Percentiles rank a stretch among this genome's conserved stretches.
phyloP scores from a whole-genome alignment of 2,113 vertebrate species.

The Mormoops blainvillei region DNA sequence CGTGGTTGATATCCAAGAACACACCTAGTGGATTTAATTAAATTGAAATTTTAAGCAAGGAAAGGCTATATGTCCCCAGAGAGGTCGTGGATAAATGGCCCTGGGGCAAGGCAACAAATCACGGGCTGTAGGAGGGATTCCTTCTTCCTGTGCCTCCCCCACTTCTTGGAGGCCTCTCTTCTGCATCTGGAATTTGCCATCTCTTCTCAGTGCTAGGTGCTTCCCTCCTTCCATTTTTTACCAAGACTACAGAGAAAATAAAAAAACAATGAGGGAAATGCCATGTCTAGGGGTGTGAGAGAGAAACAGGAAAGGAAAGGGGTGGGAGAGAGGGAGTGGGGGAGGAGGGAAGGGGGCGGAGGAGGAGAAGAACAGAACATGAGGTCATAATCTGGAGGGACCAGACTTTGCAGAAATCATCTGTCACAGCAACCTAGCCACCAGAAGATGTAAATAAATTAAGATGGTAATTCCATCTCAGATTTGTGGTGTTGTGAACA shows the following conservation, averaged over 20 bases:
- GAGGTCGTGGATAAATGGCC: conserved; percentile 35
- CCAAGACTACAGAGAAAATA: conserved; percentile 35
- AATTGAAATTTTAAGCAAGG: conserved; percentile 65
- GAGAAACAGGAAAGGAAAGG: neutral
- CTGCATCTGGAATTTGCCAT: neutral
- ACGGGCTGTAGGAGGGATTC: neutral
- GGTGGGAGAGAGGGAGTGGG: neutral
- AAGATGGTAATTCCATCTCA: conserved; percentile 60
- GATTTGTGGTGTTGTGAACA: conserved; percentile 35
- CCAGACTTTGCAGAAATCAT: conserved; percentile 46
- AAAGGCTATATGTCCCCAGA: conserved; percentile 63
- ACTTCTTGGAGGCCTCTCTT: neutral
- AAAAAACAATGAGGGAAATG: neutral
- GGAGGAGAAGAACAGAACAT: neutral
- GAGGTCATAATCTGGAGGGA: conserved; percentile 39
- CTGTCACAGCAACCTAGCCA: conserved; percentile 23
- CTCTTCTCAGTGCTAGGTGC: neutral
- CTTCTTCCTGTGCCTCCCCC: neutral
- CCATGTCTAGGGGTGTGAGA: neutral
- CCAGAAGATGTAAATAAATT: conserved; percentile 61
- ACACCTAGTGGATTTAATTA: conserved; percentile 67
- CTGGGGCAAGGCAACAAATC: conserved; percentile 32
- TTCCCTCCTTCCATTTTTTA: conserved; percentile 2
- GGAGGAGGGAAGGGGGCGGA: neutral
- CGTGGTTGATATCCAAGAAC: conserved; percentile 63